Evolutionary conservation across 2,888 invertebrate species (phyloP), one percentile per base, ranked within the genome.

Genomic region (Tetragnatha montana): DNA sequence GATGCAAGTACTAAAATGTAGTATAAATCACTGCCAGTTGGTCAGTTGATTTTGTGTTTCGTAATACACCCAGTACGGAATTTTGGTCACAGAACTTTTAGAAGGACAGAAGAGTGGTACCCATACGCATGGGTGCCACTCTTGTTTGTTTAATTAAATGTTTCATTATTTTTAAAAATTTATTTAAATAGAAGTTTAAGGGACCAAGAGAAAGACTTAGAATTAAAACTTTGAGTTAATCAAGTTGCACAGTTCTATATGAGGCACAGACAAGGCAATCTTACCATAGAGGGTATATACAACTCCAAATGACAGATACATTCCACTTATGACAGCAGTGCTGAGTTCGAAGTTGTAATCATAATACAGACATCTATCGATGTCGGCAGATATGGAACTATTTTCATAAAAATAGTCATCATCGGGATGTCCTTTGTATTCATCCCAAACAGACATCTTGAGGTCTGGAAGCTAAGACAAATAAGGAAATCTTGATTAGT

Each of bases 241-340:
- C 35, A 35, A 35, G 35, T 35, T 35, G 35, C 35, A 35, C 35
- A 2, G 35, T 35, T 2, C 1, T 2, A 35, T 35, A 35, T n/a
- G 35, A 35, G 35, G 35, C 35, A 35, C 4, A 35, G 4, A 35
- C 35, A 35, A 4, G 35, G 35, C 35, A 35, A 35, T 35, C 79
- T 86, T 94, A 97, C 97, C 97, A 93, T 97, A 96, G 92, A 97
- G 95, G 91, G 96, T 96, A 93, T 97, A 97, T 88, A 97, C 95
- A 92, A 97, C 95, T 90, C 97, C 97, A 94, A 97, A 96, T 73
- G 96, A 95, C 92, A 96, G 95, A 93, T 96, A 96, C 94, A 96
- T 95, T 91, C 95, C 95, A 93, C 96, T 96, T 91, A 96, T 95
- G 89, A 95, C 94, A 89, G 96, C 95, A 49, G 95, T 94, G 76